Evolutionary conservation across 2,113 vertebrate species (phyloP).

Genomic region (Eolophus roseicapilla): DNA sequence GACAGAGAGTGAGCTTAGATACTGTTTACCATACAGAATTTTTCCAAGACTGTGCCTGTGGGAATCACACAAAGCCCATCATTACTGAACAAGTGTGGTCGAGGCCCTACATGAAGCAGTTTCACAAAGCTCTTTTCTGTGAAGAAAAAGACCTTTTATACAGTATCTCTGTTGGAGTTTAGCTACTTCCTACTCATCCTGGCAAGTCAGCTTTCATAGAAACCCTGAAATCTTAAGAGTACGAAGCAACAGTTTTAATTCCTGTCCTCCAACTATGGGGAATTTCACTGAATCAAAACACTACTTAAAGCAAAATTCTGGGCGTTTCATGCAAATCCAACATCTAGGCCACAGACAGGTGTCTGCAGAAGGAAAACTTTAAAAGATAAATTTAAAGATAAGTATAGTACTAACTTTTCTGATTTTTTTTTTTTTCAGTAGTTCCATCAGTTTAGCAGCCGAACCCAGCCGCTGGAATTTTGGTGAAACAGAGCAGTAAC

Average conservation of each 20-base stretch:
- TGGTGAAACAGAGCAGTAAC: slow-evolving; percentile 94
- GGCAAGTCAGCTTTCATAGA: not conserved
- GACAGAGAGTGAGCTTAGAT: not conserved
- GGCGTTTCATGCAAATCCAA: not conserved
- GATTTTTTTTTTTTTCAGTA: slow-evolving; percentile 93
- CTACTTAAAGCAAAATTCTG: not conserved
- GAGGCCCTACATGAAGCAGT: not conserved
- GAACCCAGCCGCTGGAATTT: slow-evolving; percentile 92
- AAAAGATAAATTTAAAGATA: not conserved
- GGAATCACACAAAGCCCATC: not conserved
- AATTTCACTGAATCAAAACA: not conserved
- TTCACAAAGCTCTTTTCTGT: not conserved
- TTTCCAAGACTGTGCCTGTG: not conserved
- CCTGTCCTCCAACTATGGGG: not conserved
- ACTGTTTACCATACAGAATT: not conserved
- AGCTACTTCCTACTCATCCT: not conserved
- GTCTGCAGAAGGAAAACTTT: not conserved
- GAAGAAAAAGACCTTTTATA: not conserved
- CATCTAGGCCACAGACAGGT: not conserved
- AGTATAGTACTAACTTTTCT: slow-evolving; percentile 80
- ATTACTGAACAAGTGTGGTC: not conserved
- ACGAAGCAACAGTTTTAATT: not conserved
- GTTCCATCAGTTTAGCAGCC: slow-evolving; percentile 95
- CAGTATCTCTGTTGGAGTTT: not conserved
- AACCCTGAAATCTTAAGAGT: not conserved